phyloP scores from a whole-genome alignment of 2,113 vertebrate species.

The Orientallactaga bullata region DNA sequence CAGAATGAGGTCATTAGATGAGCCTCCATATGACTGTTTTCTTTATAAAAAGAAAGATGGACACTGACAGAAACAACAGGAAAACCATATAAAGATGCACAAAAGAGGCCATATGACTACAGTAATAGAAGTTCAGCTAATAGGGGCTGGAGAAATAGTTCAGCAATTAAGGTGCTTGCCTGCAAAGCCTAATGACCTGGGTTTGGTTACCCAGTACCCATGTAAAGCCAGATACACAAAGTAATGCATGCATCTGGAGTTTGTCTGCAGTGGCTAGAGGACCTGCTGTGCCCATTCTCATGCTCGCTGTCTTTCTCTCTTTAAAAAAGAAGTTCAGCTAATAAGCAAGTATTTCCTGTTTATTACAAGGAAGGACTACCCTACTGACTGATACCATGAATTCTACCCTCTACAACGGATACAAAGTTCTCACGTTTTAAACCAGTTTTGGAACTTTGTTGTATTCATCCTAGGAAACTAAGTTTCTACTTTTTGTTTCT shows the following conservation, averaged over 20 bases:
- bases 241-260: no score
- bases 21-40: background rate
- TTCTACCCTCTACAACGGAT: background rate
- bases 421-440: slow-evolving; percentile 35
- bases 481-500: slow-evolving; percentile 56
- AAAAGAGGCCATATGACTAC: background rate
- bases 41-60: background rate
- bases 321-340: background rate
- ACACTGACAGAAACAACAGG: background rate
- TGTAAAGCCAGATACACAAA: no score
- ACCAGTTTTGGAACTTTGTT: slow-evolving; percentile 29
- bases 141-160: no score
- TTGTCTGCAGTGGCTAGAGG: no score
- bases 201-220: no score
- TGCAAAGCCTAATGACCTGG: no score
- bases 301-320: no score
- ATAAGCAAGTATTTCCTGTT: background rate
- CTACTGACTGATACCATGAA: background rate
- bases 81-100: background rate
- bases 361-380: background rate
- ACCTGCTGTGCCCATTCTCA: no score
- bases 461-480: background rate
- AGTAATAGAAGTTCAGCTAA: background rate
- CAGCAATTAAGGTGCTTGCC: no score
- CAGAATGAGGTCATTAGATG: slow-evolving; percentile 38